A percentile compares a stretch with the other conserved stretches of the same genome.
These are phyloP conservation scores for Microctenopoma lineatum DNA, from an alignment of 2,797 vertebrate genomes.

Conservation along the genomic window DNA sequence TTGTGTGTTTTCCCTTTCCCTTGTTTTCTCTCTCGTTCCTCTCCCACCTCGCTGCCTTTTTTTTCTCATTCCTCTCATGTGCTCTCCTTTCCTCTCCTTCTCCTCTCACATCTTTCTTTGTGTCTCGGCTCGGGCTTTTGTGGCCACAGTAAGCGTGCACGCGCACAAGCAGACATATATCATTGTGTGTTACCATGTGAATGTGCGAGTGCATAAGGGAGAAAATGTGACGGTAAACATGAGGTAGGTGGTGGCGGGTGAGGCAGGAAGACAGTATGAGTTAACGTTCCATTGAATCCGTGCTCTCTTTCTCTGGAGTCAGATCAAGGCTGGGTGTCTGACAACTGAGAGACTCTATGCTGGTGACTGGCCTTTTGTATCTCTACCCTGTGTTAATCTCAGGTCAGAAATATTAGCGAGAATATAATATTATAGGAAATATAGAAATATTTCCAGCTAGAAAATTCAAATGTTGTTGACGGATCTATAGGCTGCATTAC, in stretches of 20 bases:
- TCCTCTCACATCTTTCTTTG: slow-evolving; percentile 21
- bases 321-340: slow-evolving; percentile 62
- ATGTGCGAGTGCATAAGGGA: background rate
- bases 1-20: slow-evolving; percentile 68
- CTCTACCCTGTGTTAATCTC: slow-evolving; percentile 48
- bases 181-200: slow-evolving; percentile 17
- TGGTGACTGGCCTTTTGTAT: slow-evolving; percentile 53
- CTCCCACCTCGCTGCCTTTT: slow-evolving; percentile 35
- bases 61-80: slow-evolving; percentile 4
- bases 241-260: slow-evolving; percentile 3
- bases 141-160: slow-evolving; percentile 8
- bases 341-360: slow-evolving; percentile 19
- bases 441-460: slow-evolving; percentile 22
- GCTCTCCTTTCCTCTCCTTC: background rate
- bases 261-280: slow-evolving; percentile 54
- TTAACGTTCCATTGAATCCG: slow-evolving; percentile 68
- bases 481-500: slow-evolving; percentile 24
- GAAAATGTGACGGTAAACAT: slow-evolving; percentile 32
- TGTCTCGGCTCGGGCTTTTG: slow-evolving; percentile 29
- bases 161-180: slow-evolving; percentile 37
- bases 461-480: slow-evolving; percentile 23
- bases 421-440: too few relatives aligned
- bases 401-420: slow-evolving; percentile 66
- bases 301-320: slow-evolving; percentile 56
- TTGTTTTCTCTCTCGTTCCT: slow-evolving; percentile 59